phyloP scores from a whole-genome alignment of 1,140 invertebrate genomes.

The Scaptomyza graminum region DNA sequence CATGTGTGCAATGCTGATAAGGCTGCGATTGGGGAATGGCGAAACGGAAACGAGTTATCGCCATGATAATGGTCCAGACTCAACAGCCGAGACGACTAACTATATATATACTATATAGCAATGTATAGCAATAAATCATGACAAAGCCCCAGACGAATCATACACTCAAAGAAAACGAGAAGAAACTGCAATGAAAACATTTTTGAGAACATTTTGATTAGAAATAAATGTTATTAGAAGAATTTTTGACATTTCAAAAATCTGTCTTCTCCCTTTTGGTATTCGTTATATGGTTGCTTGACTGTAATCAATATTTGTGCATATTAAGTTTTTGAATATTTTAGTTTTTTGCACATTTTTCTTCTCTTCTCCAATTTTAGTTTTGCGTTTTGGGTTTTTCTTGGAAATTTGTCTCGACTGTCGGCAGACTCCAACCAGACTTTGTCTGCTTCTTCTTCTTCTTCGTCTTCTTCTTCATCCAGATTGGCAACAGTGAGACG shows the following conservation, averaged over 20 bases:
- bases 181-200: too few relatives aligned
- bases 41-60: constrained; percentile 54
- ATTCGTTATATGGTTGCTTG: too few relatives aligned
- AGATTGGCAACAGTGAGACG: constrained; percentile 25
- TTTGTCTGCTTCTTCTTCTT: constrained; percentile 2
- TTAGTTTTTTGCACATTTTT: constrained; percentile 5
- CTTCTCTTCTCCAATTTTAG: too few relatives aligned
- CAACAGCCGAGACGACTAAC: constrained; percentile 3
- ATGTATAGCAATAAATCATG: constrained; percentile 9
- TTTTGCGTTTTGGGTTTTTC: constrained; percentile 41
- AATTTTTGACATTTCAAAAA: too few relatives aligned
- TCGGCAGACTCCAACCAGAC: constrained; percentile 45
- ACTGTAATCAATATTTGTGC: too few relatives aligned
- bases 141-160: neutral
- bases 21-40: constrained; percentile 16
- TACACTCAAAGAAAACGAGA: constrained; percentile 9
- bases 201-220: too few relatives aligned
- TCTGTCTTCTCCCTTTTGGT: too few relatives aligned
- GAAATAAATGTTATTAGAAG: too few relatives aligned
- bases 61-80: constrained; percentile 42
- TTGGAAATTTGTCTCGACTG: constrained; percentile 75
- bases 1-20: constrained; percentile 40
- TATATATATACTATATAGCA: neutral
- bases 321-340: too few relatives aligned
- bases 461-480: neutral